A percentile compares a stretch with the other conserved stretches of the same genome.
Conservation (phyloP, 1,140 invertebrate species). For the Phocides pigmalion region DNA sequence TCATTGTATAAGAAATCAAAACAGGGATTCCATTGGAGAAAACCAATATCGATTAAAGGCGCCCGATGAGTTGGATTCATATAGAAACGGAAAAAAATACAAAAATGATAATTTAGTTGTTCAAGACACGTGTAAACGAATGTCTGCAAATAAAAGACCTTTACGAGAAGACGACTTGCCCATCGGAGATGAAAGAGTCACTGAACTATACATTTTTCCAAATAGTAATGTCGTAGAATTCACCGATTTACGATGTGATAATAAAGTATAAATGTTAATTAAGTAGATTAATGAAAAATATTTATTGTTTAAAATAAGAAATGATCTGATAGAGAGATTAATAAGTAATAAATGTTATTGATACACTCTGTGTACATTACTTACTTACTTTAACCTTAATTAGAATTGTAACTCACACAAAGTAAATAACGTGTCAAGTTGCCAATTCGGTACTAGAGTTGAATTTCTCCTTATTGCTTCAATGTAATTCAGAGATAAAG, state of each 20-base stretch:
- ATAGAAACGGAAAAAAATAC: slow-evolving; percentile 47
- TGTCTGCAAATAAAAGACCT: slow-evolving; percentile 42
- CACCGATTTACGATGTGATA: slow-evolving; percentile 69
- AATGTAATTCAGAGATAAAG: too few relatives aligned
- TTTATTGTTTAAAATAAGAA: slow-evolving; percentile 8
- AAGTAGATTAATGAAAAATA: neutral
- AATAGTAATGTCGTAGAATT: slow-evolving; percentile 78
- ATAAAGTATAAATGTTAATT: slow-evolving; percentile 56
- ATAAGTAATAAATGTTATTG: neutral
- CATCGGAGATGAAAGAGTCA: slow-evolving; percentile 68
- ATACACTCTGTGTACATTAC: neutral
- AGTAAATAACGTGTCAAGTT: too few relatives aligned
- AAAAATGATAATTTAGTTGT: slow-evolving; percentile 35
- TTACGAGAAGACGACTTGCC: slow-evolving; percentile 49
- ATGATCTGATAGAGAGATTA: slow-evolving; percentile 20
- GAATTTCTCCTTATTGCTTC: too few relatives aligned
- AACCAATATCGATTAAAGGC: slow-evolving; percentile 45
- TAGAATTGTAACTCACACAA: too few relatives aligned
- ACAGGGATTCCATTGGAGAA: slow-evolving; percentile 49
- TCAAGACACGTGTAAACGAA: slow-evolving; percentile 33
- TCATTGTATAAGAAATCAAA: slow-evolving; percentile 58
- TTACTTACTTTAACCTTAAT: neutral
- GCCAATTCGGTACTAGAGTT: too few relatives aligned
- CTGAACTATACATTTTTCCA: slow-evolving; percentile 76
- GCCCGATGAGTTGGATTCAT: slow-evolving; percentile 44